A percentile compares a stretch with the other conserved stretches of the same genome.
Evolutionary conservation across 1,140 invertebrate species (phyloP).

Genomic region (Luehdorfia chinensis): DNA sequence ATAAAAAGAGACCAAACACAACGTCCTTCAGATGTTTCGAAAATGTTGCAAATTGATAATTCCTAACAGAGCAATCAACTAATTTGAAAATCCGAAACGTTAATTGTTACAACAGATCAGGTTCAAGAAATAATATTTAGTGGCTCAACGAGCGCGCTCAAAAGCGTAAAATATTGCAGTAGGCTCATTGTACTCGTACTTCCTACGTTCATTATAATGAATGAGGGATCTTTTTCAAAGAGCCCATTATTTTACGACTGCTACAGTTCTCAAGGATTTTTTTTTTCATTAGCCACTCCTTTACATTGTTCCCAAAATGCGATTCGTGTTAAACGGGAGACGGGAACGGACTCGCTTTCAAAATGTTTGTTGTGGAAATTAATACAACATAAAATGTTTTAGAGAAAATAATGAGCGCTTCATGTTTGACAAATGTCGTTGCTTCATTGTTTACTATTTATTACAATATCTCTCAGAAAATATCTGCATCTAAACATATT

Average conservation of each 20-base stretch:
- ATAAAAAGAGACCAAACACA: no score
- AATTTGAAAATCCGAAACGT: no score
- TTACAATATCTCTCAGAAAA: no score
- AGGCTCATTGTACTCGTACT: constrained; percentile 30
- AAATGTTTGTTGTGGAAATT: not conserved
- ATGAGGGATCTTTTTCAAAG: constrained; percentile 31
- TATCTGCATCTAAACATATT: no score
- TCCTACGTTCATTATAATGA: constrained; percentile 37
- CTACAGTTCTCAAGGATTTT: constrained; percentile 22
- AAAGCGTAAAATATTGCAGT: constrained; percentile 27
- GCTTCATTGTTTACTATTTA: no score
- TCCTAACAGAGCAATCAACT: no score
- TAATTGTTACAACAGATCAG: no score
- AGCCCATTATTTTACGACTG: constrained; percentile 32
- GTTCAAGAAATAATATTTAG: constrained; percentile 15
- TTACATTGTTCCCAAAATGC: constrained; percentile 27
- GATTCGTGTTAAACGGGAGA: constrained; percentile 13
- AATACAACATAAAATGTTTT: not conserved
- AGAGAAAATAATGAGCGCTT: not conserved
- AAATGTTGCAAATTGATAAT: no score
- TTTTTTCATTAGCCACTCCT: constrained; percentile 26
- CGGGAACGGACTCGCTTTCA: not conserved
- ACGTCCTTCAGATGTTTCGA: no score
- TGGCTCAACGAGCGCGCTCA: constrained; percentile 15
- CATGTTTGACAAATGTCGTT: no score